These are phyloP conservation scores for Mactromeris polynyma DNA, from an alignment of 2,888 invertebrate species.

Conservation along the genomic window DNA sequence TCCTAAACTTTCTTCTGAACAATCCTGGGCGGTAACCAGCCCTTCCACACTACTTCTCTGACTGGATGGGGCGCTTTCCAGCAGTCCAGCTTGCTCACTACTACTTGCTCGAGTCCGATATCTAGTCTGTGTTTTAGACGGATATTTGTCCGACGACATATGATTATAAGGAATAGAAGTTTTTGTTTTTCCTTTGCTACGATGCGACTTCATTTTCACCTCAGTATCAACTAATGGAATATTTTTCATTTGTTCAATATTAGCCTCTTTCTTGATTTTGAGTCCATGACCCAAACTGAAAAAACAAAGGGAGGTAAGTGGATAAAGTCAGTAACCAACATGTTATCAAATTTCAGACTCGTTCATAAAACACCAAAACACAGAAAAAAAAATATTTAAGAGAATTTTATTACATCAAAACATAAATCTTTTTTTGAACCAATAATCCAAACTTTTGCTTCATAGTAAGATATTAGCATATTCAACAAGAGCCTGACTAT, in stretches of 20 bases:
- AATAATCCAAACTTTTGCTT: too few relatives aligned
- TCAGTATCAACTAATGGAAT: constrained; percentile 70
- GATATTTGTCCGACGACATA: constrained; percentile 59
- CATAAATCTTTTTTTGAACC: too few relatives aligned
- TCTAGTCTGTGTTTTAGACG: constrained; percentile 64
- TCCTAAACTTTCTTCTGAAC: constrained; percentile 62
- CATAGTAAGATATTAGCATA: too few relatives aligned
- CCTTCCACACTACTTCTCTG: constrained; percentile 74
- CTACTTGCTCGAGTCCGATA: constrained; percentile 72
- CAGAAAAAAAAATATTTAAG: neutral
- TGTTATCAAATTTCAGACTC: neutral
- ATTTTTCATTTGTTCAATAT: constrained; percentile 56
- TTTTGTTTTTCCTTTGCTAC: constrained; percentile 66
- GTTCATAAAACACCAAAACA: neutral
- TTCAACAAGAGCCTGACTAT: too few relatives aligned
- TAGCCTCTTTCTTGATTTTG: constrained; percentile 54
- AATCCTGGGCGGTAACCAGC: constrained; percentile 47
- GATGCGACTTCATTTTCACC: constrained; percentile 70
- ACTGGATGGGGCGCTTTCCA: constrained; percentile 77
- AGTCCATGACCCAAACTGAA: constrained; percentile 63
- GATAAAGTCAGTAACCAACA: neutral
- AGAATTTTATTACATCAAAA: too few relatives aligned
- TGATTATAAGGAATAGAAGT: constrained; percentile 71
- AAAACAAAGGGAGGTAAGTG: constrained; percentile 12
- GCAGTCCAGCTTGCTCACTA: constrained; percentile 75